Base-by-base conservation (phyloP, 2,888 invertebrate genomes). In the Noctuana brunneofusca region DNA sequence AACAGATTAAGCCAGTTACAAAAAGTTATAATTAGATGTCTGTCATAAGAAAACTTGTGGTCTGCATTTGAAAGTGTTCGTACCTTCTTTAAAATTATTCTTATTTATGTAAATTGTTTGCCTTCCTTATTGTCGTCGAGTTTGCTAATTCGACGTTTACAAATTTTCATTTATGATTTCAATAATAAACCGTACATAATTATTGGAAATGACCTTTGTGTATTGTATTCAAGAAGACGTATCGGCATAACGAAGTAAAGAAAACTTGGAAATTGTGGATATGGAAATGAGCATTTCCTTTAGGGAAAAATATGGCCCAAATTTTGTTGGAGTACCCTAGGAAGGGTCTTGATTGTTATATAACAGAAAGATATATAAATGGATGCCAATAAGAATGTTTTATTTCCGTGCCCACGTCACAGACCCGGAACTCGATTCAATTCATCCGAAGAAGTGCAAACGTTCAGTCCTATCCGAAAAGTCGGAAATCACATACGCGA, bases 351-450 rank as follows among this genome's bases (percentile, higher is more conserved):
- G 50, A 50, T 63, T 46, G 32, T 50, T 52, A 65, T 69, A 68
- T 73, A 68, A 71, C 68, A 73, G 72, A 69, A 71, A 16, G 66
- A 54, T 18, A 54, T 70, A 70, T 70, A 79, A 76, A 72, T 77
- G 74, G 76, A 79, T 75, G 75, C 74, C 80, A 79, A 79, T 80
- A 78, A 74, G 77, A 81, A 79, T 76, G 80, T 84, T 84, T 84
- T 81, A 86, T 87, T 87, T 87, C 84, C 84, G 82, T 72, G 79
- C 76, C 80, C 79, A 79, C 80, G 76, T 84, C 84, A 82, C 73
- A 72, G 73, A 74, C 77, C 79, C 80, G 79, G 75, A 81, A 81
- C 77, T 77, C 77, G 80, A 83, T 84, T 79, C 79, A 78, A 73
- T 73, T 80, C 78, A 76, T 72, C 71, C 72, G 68, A 75, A 79